Evolutionary conservation across 2,113 vertebrate genomes (phyloP).

Genomic region (Eubucco bourcierii): DNA sequence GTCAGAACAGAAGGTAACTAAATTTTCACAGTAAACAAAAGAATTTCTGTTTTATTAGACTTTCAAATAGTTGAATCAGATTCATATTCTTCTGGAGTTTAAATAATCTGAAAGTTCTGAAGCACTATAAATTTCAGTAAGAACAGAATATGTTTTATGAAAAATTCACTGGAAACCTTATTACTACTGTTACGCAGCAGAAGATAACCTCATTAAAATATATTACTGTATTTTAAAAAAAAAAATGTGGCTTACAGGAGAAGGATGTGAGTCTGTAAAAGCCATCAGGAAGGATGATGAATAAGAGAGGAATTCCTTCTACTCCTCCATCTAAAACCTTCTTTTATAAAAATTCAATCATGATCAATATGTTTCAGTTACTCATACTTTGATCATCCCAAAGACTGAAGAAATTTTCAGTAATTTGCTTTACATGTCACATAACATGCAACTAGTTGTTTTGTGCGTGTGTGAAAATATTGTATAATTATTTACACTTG

Average conservation of each 20-base stretch:
- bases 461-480: background rate
- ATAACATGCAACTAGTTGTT: slow-evolving; percentile 13
- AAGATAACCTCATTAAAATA: background rate
- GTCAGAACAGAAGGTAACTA: slow-evolving; percentile 56
- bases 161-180: background rate
- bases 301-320: background rate
- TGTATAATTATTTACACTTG: slow-evolving; percentile 30
- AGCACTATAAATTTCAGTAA: background rate
- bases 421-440: slow-evolving; percentile 40
- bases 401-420: slow-evolving; percentile 67
- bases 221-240: background rate
- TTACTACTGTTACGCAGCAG: background rate
- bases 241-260: background rate
- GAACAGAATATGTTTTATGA: background rate
- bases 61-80: slow-evolving; percentile 26
- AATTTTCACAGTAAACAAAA: slow-evolving; percentile 43
- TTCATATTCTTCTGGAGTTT: slow-evolving; percentile 18
- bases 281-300: background rate
- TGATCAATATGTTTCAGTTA: slow-evolving; percentile 24
- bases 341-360: slow-evolving; percentile 64
- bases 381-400: slow-evolving; percentile 69
- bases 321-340: background rate
- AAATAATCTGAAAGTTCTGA: background rate
- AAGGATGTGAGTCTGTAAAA: background rate
- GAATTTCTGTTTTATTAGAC: slow-evolving; percentile 1